Base-by-base conservation (phyloP, 1,140 invertebrate genomes). In the Gryon sp. region DNA sequence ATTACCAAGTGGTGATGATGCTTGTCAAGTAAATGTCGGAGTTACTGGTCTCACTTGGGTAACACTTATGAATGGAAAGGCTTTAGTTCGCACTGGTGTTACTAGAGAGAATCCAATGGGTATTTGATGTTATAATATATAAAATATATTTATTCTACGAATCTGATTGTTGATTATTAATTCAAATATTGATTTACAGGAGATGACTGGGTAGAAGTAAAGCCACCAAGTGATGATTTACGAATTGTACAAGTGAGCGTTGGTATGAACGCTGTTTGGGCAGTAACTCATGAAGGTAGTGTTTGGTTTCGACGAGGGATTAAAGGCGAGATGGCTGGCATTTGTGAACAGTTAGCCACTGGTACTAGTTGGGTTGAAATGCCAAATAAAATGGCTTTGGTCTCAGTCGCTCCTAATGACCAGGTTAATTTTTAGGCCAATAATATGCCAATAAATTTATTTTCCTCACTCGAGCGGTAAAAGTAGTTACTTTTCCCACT, bases 231-330 rank as follows among this genome's bases (percentile, higher is more conserved):
- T 36, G 89, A 90, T 82, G 91, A 91, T 84, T 90, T 92, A 38
- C 92, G 91, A 84, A 90, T 98, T 7, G 85, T 90, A 26, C 94
- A 95, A 86, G 88, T 98, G 3, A 93, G 95, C 55, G 94, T 97
- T 12, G 96, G 97, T 2, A 91, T 90, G n/a, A 92, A 95, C 90
- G 90, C 93, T 2, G 94, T 97, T 4, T 98, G 97, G 97, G 95
- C 93, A 66, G 88, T 97, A 4, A 94, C 94, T 40, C 93, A 94
- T 80, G 94, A 96, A 83, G 92, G 93, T 55, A 92, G 92, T 81
- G 94, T 97, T n/a, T 97, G 95, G 95, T 97, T 97, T 84, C 90
- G 95, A 74, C 93, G 95, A 87, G 95, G 96, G 16, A 91, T 97
- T 15, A 92, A 93, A 84, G 92, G 93, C 3, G 92, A 92, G 80